phyloP scores from a whole-genome alignment of 1,140 invertebrate genomes.

The Calephelis virginiensis region DNA sequence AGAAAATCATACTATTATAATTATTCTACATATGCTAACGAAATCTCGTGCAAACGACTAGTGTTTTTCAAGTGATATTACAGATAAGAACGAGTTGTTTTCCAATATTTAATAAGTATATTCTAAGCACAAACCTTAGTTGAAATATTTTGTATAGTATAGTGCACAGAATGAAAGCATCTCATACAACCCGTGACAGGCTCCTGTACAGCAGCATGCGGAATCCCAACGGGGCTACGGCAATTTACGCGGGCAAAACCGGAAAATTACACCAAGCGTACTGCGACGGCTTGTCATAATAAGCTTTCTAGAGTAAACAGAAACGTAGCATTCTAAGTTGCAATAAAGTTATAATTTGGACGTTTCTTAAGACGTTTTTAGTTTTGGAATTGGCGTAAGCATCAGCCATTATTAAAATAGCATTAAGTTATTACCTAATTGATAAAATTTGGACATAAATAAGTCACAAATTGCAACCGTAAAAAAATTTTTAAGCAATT shows the following conservation, averaged over 20 bases:
- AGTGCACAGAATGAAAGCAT: not conserved
- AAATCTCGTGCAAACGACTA: too few relatives aligned
- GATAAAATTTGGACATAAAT: too few relatives aligned
- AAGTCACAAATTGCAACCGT: too few relatives aligned
- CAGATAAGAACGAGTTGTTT: too few relatives aligned
- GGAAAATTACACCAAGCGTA: conserved; percentile 49
- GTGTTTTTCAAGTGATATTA: too few relatives aligned
- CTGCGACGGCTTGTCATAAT: conserved; percentile 33
- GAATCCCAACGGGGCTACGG: conserved; percentile 27
- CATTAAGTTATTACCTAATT: too few relatives aligned
- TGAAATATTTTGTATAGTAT: not conserved
- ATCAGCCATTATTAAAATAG: too few relatives aligned
- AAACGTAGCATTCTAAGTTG: not conserved
- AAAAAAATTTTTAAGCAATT: too few relatives aligned
- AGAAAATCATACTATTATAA: too few relatives aligned
- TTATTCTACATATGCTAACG: too few relatives aligned
- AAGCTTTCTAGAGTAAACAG: conserved; percentile 28
- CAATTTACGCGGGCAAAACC: conserved; percentile 49
- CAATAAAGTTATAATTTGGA: not conserved
- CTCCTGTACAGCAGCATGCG: conserved; percentile 4
- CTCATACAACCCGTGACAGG: not conserved
- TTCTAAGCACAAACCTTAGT: not conserved
- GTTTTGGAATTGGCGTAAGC: not conserved
- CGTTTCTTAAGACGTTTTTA: not conserved
- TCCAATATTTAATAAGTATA: too few relatives aligned